Conservation (phyloP, 2,888 invertebrate species). For the Brachyptera putata region DNA sequence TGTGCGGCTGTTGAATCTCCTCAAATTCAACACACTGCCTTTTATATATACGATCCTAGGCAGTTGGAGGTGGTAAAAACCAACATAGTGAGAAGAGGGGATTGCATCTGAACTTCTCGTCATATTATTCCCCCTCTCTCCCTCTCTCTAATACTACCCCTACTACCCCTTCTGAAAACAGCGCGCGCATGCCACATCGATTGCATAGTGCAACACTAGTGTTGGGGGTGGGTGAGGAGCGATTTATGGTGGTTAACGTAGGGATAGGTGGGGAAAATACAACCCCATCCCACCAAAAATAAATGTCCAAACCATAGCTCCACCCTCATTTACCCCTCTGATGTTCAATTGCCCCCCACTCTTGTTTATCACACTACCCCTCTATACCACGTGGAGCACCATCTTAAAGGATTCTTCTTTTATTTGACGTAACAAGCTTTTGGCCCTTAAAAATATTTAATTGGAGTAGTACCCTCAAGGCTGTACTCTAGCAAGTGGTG, state of each 20-base stretch:
- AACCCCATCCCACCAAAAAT: constrained; percentile 29
- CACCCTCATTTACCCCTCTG: constrained; percentile 25
- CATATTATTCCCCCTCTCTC: constrained; percentile 19
- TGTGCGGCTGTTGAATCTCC: constrained; percentile 30
- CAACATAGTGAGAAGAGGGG: constrained; percentile 16
- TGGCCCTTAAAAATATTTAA: constrained; percentile 13
- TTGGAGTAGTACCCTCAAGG: constrained; percentile 17
- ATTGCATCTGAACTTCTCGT: constrained; percentile 24
- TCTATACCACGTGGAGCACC: constrained; percentile 3
- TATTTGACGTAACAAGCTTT: constrained; percentile 20
- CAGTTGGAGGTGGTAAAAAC: constrained; percentile 29
- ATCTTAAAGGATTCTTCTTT: not conserved
- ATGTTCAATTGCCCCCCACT: constrained; percentile 18
- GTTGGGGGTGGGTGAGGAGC: constrained; percentile 17
- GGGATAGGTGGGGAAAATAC: constrained; percentile 16
- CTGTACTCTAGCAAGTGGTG: constrained; percentile 1
- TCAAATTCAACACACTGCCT: constrained; percentile 27
- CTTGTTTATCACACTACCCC: constrained; percentile 12
- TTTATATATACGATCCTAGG: constrained; percentile 33
- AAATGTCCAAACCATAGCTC: constrained; percentile 25
- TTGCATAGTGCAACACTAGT: constrained; percentile 11
- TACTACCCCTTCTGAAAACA: not conserved
- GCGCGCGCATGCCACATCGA: constrained; percentile 25
- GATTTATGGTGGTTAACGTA: constrained; percentile 10
- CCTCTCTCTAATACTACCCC: constrained; percentile 11